phyloP scores from a whole-genome alignment of 2,888 invertebrate genomes.

The Nymphalis c-album region DNA sequence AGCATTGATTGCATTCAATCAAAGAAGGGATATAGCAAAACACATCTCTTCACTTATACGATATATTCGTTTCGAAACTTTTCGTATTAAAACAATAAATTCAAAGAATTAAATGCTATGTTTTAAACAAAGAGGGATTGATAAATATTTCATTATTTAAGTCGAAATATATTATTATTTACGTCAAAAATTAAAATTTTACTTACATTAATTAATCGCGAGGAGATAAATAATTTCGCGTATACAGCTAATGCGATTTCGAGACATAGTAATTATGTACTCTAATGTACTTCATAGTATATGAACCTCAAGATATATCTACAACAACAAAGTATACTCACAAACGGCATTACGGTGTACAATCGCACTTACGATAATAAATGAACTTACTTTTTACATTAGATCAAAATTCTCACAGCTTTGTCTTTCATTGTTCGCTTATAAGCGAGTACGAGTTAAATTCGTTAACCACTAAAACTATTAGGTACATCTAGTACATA shows the following conservation, averaged over 20 bases:
- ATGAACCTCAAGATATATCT: constrained; percentile 29
- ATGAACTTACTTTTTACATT: constrained; percentile 78
- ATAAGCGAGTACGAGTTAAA: constrained; percentile 74
- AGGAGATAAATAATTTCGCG: constrained; percentile 1
- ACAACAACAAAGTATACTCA: constrained; percentile 34
- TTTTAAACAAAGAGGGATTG: background rate
- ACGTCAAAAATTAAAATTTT: no score
- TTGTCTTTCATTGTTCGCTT: constrained; percentile 82
- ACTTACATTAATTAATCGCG: background rate
- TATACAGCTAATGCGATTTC: background rate
- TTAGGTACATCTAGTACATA: constrained; percentile 58
- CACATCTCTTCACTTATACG: background rate
- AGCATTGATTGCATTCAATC: constrained; percentile 3
- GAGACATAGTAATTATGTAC: background rate
- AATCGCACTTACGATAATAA: constrained; percentile 65
- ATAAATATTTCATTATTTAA: background rate
- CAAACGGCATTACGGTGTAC: constrained; percentile 39
- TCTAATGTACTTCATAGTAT: constrained; percentile 19
- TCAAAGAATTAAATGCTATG: background rate
- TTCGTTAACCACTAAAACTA: constrained; percentile 75
- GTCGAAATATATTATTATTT: no score
- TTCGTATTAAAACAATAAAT: background rate
- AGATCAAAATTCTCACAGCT: constrained; percentile 80
- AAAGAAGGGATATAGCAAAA: background rate
- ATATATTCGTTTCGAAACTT: background rate